Evolutionary conservation across 1,140 invertebrate genomes (phyloP).

Genomic region (Danaus plexippus): DNA sequence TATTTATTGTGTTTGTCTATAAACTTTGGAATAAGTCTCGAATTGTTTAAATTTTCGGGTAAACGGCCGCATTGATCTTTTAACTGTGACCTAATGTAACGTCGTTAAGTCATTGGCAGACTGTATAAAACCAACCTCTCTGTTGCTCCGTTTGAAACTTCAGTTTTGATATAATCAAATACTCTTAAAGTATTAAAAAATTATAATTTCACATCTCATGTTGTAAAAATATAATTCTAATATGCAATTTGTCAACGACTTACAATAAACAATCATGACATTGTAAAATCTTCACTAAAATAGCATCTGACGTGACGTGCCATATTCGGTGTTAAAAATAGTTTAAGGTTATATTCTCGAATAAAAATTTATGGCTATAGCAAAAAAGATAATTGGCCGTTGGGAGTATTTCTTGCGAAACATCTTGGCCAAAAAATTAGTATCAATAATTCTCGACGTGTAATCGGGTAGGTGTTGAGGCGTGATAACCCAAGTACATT

Average conservation of each 20-base stretch:
- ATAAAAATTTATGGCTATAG: conserved; percentile 35
- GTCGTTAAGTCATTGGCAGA: conserved; percentile 16
- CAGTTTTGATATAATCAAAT: too few species aligned
- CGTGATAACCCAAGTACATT: conserved; percentile 36
- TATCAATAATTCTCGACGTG: conserved; percentile 3
- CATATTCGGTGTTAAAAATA: conserved; percentile 50
- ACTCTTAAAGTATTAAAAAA: too few species aligned
- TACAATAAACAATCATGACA: conserved; percentile 48
- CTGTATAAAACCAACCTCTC: too few species aligned
- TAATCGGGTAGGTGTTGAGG: background rate
- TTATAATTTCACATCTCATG: too few species aligned
- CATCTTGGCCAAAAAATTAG: conserved; percentile 12
- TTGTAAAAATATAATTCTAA: conserved; percentile 9
- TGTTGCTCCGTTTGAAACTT: too few species aligned
- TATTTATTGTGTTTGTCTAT: conserved; percentile 58
- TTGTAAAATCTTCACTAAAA: conserved; percentile 32
- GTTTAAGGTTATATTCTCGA: conserved; percentile 49
- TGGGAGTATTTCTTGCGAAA: background rate
- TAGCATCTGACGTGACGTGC: conserved; percentile 61
- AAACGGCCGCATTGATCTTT: conserved; percentile 16
- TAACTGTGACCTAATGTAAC: conserved; percentile 23
- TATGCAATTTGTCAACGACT: conserved; percentile 25
- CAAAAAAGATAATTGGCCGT: background rate
- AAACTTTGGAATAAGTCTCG: conserved; percentile 57
- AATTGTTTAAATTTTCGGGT: conserved; percentile 28